Evolutionary conservation across 2,113 vertebrate species (phyloP).

Genomic region (Alligator sinensis): DNA sequence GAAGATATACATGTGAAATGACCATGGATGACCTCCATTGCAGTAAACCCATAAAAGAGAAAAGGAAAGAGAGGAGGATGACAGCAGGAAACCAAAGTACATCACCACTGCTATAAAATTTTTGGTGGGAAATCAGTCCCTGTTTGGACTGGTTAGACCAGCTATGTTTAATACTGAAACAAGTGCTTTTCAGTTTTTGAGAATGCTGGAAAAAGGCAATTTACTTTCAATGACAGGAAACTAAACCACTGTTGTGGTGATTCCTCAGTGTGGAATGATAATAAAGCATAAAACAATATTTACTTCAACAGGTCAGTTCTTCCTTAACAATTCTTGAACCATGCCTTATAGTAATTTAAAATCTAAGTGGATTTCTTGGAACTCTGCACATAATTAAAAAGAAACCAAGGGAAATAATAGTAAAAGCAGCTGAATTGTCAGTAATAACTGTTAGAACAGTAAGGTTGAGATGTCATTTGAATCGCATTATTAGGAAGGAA

Average conservation of each 20-base stretch:
- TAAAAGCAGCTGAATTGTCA: not conserved
- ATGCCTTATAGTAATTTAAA: not conserved
- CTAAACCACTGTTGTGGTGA: accelerated
- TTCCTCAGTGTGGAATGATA: not conserved
- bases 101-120: not conserved
- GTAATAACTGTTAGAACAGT: not conserved
- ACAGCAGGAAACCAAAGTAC: not conserved
- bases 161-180: not conserved
- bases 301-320: not conserved
- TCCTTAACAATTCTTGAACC: not conserved
- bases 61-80: not conserved
- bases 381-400: not conserved
- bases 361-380: not conserved
- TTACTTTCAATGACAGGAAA: not conserved
- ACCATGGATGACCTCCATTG: not conserved
- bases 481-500: not conserved
- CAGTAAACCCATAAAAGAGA: not conserved
- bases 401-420: not conserved
- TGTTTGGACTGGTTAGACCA: not conserved
- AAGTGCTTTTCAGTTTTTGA: not conserved
- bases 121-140: not conserved
- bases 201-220: not conserved
- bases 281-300: not conserved
- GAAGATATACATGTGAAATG: not conserved
- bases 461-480: not conserved